Base-by-base conservation (phyloP, 2,797 vertebrate species). In the Stomatorhinus walkeri region DNA sequence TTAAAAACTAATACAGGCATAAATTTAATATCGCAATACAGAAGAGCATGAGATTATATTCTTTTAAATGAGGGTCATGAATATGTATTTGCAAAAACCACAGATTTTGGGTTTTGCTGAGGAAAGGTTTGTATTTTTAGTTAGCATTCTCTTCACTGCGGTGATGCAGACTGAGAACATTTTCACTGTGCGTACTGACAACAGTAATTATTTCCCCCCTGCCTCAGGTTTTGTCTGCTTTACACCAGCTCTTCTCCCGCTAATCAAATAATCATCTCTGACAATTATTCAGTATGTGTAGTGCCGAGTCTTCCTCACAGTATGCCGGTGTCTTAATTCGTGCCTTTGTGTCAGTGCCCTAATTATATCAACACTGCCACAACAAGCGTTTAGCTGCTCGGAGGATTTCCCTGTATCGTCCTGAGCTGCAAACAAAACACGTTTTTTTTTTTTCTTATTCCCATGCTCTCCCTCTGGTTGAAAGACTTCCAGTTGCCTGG, bases 191-290 rank as follows among this genome's bases (percentile, higher is more conserved):
- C 46, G 10, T 68, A 49, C 46, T 51, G 88, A 85, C 88, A 89
- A 52, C 72, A 46, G 83, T 51, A 85, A 89, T 89, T 89, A 85
- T 48, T 52, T 85, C 19, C 52, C 59, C 79, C 6, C 79, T 46
- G 54, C 86, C 72, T 28, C 59, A 14, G 19, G 79, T 88, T 48
- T 64, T 4, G 16, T 49, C 22, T n/a, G 51, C 49, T 32, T 89
- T 24, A 85, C 81, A 89, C 56, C 56, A 48, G 46, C 46, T 85
- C 43, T 36, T 85, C 59, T 89, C 40, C 28, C 9, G 28, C 24
- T 89, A 85, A 89, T 89, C 81, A 89, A 83, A 56, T 83, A 64
- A 83, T 64, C 81, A 51, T 68, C 14, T 59, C 59, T 85, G 88
- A 85, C 83, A 85, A 68, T 89, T 51, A 51, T 89, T 64, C 56